A percentile compares a stretch with the other conserved stretches of the same genome.
Evolutionary conservation across 1,140 invertebrate genomes (phyloP).

Genomic region (Diplogasteroides magnus): DNA sequence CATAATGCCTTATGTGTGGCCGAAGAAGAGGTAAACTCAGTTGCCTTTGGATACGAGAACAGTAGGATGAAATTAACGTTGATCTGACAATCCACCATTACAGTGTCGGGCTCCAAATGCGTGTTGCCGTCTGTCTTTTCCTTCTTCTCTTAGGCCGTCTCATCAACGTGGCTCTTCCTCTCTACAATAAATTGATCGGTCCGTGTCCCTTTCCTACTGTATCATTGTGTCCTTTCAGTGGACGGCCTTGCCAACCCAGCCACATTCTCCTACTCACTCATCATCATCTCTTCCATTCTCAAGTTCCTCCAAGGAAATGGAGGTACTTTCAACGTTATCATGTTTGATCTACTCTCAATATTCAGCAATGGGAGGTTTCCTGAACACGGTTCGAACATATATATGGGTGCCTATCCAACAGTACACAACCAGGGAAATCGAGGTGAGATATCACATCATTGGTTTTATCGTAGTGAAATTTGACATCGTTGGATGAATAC

Average conservation of each 20-base stretch:
- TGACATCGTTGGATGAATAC: too few species aligned
- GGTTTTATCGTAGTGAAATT: too few species aligned
- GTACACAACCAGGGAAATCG: conserved; percentile 83
- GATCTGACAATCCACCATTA: too few species aligned
- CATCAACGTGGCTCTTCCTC: conserved; percentile 84
- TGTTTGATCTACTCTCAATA: conserved; percentile 1
- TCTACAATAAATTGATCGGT: conserved; percentile 83
- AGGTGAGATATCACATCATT: conserved; percentile 66
- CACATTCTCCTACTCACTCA: conserved; percentile 76
- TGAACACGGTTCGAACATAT: conserved; percentile 83
- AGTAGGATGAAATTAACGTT: too few species aligned
- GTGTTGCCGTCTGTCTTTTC: conserved; percentile 76
- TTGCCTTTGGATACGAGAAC: too few species aligned
- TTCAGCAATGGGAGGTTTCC: conserved; percentile 63
- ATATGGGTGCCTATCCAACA: conserved; percentile 92
- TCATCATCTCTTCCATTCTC: conserved; percentile 76
- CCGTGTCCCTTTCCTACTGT: conserved; percentile 43
- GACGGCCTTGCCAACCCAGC: conserved; percentile 37
- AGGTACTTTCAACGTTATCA: neutral
- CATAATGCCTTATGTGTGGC: conserved; percentile 23
- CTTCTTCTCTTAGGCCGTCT: conserved; percentile 73
- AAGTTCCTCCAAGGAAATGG: conserved; percentile 79
- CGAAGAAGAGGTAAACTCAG: conserved; percentile 13
- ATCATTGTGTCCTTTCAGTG: conserved; percentile 25
- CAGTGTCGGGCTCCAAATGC: conserved; percentile 67